Evolutionary conservation across 2,797 vertebrate genomes (phyloP), one percentile per base, ranked within the genome.

Genomic region (Rhynchonycteris naso): DNA sequence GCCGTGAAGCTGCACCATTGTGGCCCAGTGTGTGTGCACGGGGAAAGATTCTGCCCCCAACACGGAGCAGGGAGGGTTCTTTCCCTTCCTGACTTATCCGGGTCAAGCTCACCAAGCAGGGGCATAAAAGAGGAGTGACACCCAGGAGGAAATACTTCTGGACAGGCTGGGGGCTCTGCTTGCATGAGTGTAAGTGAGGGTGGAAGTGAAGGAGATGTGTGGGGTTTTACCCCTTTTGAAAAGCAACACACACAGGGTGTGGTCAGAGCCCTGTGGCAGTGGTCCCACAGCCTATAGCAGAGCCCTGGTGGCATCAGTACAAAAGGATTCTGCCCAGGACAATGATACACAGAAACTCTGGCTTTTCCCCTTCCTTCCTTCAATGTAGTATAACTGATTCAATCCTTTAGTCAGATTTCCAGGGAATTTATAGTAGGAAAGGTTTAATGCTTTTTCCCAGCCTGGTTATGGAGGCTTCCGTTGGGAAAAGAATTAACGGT

Each of bases 21-120:
- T 0, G 11, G 1, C 19, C 19, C 43, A 0, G 14, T 9, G 1
- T 15, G 2, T 30, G 8, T 47, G 5, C 19, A 4, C 26, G 2
- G 38, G 54, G 76, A 30, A 13, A 19, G 15, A 10, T 21, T 63
- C 26, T 50, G 10, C 6, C 30, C 15, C 2, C 5, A 8, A 8
- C 80, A 7, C 47, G 9, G 9, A 71, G 19, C 33, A 58, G 26
- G 50, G 52, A 47, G 6, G 22, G 38, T 18, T 11, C 52, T 38
- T 22, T 43, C 47, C 83, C 43, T 83, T 19, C 14, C 14, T 30
- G 52, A 56, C 63, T 90, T 56, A 5, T 50, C 65, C 65, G 38
- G 61, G 58, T 78, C 72, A 43, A 6, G 86, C 21, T 58, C 66
- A 63, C 24, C 65, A 76, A n/a, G 19, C 33, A 82, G 50, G n/a